phyloP scores from a whole-genome alignment of 2,797 vertebrate species.

The Anisognathus igniventris region DNA sequence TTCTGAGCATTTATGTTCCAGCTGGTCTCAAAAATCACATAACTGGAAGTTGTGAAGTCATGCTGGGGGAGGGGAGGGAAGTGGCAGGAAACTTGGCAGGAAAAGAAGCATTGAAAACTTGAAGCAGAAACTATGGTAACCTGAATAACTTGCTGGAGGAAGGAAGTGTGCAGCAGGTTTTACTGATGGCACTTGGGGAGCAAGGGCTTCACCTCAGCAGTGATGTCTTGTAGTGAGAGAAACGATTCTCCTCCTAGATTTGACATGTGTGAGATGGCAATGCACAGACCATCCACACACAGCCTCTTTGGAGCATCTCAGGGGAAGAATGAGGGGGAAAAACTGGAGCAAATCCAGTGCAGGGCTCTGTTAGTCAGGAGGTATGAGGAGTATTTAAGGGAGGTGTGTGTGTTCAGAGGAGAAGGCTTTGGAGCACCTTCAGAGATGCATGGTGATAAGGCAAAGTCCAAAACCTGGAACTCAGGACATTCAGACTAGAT shows the following conservation, averaged over 20 bases:
- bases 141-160: neutral
- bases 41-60: slow-evolving; percentile 37
- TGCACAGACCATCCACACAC: neutral
- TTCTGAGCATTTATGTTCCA: slow-evolving; percentile 40
- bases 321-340: neutral
- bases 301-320: neutral
- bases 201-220: neutral
- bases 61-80: neutral
- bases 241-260: neutral
- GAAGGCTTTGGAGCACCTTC: neutral
- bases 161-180: neutral
- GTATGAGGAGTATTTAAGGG: neutral
- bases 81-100: slow-evolving; percentile 32
- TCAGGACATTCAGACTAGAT: neutral
- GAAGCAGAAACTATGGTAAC: slow-evolving; percentile 34
- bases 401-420: neutral
- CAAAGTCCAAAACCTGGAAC: neutral
- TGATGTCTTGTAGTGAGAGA: neutral
- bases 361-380: neutral
- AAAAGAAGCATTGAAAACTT: neutral
- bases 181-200: neutral
- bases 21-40: slow-evolving; percentile 52
- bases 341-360: neutral
- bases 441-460: neutral
- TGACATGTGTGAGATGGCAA: neutral